Percentiles rank a stretch among this genome's conserved stretches.
Conservation (phyloP, 1,140 invertebrate genomes). For the Monomorium pharaonis region DNA sequence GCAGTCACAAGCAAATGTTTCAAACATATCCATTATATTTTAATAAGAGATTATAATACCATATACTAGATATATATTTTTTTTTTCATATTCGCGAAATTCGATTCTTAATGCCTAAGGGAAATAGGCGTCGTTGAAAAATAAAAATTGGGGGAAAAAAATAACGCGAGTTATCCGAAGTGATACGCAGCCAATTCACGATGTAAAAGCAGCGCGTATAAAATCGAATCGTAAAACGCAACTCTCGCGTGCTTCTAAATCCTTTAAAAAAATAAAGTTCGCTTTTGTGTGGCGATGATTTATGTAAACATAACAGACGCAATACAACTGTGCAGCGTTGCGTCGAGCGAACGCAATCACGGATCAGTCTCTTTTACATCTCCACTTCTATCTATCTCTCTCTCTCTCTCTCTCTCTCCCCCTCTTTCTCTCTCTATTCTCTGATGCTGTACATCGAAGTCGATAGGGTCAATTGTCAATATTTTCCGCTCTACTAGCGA, state of each 20-base stretch:
- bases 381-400: background rate
- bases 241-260: background rate
- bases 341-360: background rate
- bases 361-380: background rate
- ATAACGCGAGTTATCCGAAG: background rate
- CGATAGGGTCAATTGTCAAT: constrained; percentile 54
- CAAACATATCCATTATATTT: no score
- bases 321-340: background rate
- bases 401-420: background rate
- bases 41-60: background rate
- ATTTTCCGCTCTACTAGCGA: constrained; percentile 41
- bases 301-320: constrained; percentile 23
- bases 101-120: background rate
- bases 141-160: background rate
- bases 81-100: background rate
- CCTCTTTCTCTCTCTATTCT: background rate
- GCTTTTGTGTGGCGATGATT: constrained; percentile 25
- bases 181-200: background rate
- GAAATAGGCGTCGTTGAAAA: background rate
- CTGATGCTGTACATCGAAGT: constrained; percentile 26
- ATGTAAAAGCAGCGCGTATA: constrained; percentile 8
- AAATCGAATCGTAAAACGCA: constrained; percentile 5
- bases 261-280: constrained; percentile 2
- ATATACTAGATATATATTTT: background rate
- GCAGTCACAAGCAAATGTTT: background rate